Base-by-base conservation (phyloP, 1,140 invertebrate species). In the Habropoda laboriosa region DNA sequence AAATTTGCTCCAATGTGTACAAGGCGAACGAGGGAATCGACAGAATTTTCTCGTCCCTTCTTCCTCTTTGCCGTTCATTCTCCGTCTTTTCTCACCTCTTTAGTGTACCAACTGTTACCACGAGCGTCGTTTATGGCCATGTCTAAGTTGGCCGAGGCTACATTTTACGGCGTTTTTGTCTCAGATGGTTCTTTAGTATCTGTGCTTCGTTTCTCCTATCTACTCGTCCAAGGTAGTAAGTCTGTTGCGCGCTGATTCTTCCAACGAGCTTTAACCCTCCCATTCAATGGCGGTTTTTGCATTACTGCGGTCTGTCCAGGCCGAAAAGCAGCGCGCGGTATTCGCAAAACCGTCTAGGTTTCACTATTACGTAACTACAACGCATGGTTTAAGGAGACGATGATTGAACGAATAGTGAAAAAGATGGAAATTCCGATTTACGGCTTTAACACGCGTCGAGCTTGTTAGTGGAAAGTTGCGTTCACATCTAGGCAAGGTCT, bases 61-160 rank as follows among this genome's bases (percentile, higher is more conserved):
- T 66, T 67, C 82, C 76, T 78, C 47, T 55, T 18, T 55, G 1
- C 40, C 68, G 51, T 60, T 78, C 53, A 57, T 63, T 80, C 72
- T 58, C n/a, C 49, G 80, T 38, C 55, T 76, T 47, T 77, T 58
- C 53, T 68, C 76, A 13, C 55, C 80, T 74, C 16, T 12, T 64
- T 53, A 40, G 38, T n/a, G 58, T 57, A 57, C 57, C 42, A 24
- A 60, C 24, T 79, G 78, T 82, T 81, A 71, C 73, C 81, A 79
- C 81, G 81, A 81, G 82, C 81, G 83, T 88, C 90, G 76, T 91
- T 91, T 92, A 92, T 89, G 89, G 87, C 86, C 86, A 83, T 75
- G 84, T 88, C 88, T 91, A 92, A 92, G 90, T 92, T 92, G 92
- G 90, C 91, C 91, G 92, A 92, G 91, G 91, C 87, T 92, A 90